A percentile compares a stretch with the other conserved stretches of the same genome.
phyloP scores from a whole-genome alignment of 2,113 vertebrate genomes.

The Vanacampus margaritifer region DNA sequence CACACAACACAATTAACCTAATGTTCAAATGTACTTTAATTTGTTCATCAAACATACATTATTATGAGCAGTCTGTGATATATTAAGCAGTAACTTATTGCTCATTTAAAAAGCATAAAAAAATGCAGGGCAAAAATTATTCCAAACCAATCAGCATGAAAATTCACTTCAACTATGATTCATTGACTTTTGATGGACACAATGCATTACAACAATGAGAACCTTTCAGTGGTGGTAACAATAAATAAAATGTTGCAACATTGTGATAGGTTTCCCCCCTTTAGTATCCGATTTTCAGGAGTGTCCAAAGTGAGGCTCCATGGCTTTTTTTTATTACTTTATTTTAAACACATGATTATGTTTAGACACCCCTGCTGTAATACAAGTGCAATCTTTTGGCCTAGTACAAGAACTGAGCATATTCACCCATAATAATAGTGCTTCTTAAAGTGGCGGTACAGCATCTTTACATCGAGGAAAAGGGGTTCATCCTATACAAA shows the following conservation, averaged over 20 bases:
- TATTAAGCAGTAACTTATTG: slow-evolving; percentile 7
- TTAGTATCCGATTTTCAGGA: neutral
- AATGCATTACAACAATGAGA: neutral
- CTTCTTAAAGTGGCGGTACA: neutral
- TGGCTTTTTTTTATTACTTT: neutral
- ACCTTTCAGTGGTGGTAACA: slow-evolving; percentile 15
- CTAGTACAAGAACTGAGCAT: neutral
- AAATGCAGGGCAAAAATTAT: slow-evolving; percentile 14
- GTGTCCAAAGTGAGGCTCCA: neutral
- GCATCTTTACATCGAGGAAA: slow-evolving; percentile 1
- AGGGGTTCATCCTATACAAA: slow-evolving; percentile 17
- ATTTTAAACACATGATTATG: neutral
- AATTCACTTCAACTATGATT: slow-evolving; percentile 1
- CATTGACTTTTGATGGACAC: neutral
- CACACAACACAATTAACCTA: neutral
- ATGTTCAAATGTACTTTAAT: slow-evolving; percentile 35
- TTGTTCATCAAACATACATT: slow-evolving; percentile 26
- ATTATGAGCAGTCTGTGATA: slow-evolving; percentile 13
- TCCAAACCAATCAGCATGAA: neutral
- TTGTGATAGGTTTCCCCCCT: neutral
- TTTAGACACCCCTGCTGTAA: neutral
- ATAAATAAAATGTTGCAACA: slow-evolving; percentile 33
- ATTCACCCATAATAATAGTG: neutral
- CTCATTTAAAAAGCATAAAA: slow-evolving; percentile 19
- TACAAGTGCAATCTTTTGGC: slow-evolving; percentile 17